A percentile compares a stretch with the other conserved stretches of the same genome.
phyloP scores from a whole-genome alignment of 2,888 invertebrate genomes.

The Leptarthrus brevirostris region DNA sequence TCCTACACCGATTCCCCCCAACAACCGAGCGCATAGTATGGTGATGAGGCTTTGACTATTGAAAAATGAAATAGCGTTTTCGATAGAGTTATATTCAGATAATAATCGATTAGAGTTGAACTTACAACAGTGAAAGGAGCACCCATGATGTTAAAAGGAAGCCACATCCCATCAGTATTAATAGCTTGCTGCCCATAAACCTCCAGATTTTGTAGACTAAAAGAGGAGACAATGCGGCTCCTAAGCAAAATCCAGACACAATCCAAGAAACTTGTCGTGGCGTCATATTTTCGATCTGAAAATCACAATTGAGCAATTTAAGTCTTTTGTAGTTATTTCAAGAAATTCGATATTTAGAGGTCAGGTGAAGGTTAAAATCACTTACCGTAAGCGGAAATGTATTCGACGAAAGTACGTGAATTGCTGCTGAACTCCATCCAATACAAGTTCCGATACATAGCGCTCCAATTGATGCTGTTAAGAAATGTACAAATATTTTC shows the following conservation, averaged over 20 bases:
- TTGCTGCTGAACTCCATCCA: constrained; percentile 53
- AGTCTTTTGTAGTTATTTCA: too few species aligned
- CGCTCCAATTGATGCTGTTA: constrained; percentile 50
- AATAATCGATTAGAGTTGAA: not conserved
- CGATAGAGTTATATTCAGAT: not conserved
- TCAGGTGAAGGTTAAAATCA: constrained; percentile 2
- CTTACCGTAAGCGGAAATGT: constrained; percentile 49
- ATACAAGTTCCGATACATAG: constrained; percentile 51
- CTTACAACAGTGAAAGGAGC: constrained; percentile 49
- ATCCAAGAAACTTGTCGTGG: constrained; percentile 50
- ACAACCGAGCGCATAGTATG: constrained; percentile 49
- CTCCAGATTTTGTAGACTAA: constrained; percentile 52
- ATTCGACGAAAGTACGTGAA: constrained; percentile 47
- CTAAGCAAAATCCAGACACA: constrained; percentile 49
- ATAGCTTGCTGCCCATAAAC: constrained; percentile 51
- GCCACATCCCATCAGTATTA: constrained; percentile 49
- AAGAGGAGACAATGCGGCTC: constrained; percentile 52
- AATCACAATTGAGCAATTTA: constrained; percentile 9
- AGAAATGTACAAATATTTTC: not conserved
- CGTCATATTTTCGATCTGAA: constrained; percentile 48
- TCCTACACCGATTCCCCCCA: constrained; percentile 52
- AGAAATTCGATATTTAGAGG: too few species aligned
- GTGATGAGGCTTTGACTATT: constrained; percentile 45
- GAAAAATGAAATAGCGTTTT: not conserved
- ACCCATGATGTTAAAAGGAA: constrained; percentile 51